Percentiles rank a stretch among this genome's conserved stretches.
Conservation (phyloP, 2,797 vertebrate genomes). For the Sciurus carolinensis region DNA sequence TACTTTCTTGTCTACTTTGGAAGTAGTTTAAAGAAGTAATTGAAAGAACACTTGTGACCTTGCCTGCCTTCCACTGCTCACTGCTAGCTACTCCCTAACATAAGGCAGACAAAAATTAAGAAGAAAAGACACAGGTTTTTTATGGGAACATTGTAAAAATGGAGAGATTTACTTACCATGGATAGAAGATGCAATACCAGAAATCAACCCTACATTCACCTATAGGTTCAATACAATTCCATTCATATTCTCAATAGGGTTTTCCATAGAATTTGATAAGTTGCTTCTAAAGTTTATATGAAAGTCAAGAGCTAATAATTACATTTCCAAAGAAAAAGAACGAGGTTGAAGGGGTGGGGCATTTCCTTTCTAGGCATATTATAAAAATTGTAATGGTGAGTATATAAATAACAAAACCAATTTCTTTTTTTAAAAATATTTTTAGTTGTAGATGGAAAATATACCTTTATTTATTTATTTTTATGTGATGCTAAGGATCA, state of each 20-base stretch:
- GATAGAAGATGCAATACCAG: not conserved
- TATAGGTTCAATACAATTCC: not conserved
- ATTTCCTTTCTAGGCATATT: not conserved
- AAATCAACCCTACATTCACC: not conserved
- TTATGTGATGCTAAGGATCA: too few relatives aligned
- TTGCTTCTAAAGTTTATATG: conserved; percentile 1
- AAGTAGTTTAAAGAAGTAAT: too few relatives aligned
- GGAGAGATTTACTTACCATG: not conserved
- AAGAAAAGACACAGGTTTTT: not conserved
- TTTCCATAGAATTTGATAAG: conserved; percentile 38
- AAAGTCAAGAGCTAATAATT: not conserved
- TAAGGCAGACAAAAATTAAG: not conserved
- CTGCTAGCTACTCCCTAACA: too few relatives aligned
- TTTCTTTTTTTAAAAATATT: not conserved
- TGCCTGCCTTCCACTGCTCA: too few relatives aligned
- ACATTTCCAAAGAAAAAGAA: not conserved
- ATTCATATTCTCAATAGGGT: not conserved
- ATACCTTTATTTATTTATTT: too few relatives aligned
- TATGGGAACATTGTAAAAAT: not conserved
- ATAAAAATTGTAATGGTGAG: not conserved
- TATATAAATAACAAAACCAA: not conserved
- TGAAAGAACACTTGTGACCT: too few relatives aligned
- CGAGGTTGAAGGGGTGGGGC: not conserved
- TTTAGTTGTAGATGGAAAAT: too few relatives aligned
- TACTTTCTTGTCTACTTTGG: too few relatives aligned